Conservation (phyloP, 2,888 invertebrate genomes). For the Lithophane semibrunnea region DNA sequence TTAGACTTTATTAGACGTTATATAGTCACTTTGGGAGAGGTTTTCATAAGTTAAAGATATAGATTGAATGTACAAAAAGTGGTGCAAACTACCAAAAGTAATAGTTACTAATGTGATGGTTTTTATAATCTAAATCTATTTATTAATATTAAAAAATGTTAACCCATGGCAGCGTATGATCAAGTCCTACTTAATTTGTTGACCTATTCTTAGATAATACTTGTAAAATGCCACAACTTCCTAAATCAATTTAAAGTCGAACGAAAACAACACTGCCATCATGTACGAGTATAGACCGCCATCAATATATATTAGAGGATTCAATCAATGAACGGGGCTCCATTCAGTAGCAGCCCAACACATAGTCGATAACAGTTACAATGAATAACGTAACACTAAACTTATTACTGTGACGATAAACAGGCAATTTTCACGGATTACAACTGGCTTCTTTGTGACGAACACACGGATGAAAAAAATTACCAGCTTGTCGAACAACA, state of each 20-base stretch:
- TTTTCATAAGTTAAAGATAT: too few relatives aligned
- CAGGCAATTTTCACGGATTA: slow-evolving; percentile 81
- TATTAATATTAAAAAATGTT: neutral
- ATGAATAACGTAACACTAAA: slow-evolving; percentile 67
- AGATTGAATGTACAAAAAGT: too few relatives aligned
- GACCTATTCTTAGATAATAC: neutral
- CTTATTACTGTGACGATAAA: slow-evolving; percentile 76
- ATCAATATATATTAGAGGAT: slow-evolving; percentile 55
- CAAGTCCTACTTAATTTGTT: neutral
- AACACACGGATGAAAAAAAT: slow-evolving; percentile 66
- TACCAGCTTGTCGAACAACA: slow-evolving; percentile 30
- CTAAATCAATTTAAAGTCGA: slow-evolving; percentile 4
- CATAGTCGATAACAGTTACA: slow-evolving; percentile 62
- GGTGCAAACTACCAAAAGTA: neutral
- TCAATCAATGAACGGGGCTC: slow-evolving; percentile 51
- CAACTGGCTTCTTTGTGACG: slow-evolving; percentile 63
- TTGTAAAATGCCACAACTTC: neutral
- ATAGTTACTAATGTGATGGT: neutral
- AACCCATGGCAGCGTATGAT: neutral
- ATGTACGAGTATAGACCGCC: slow-evolving; percentile 4
- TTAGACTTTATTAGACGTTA: neutral
- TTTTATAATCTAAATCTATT: neutral
- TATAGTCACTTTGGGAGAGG: too few relatives aligned
- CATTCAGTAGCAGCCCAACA: slow-evolving; percentile 66
- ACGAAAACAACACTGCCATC: neutral